Base-by-base conservation (phyloP, 2,113 vertebrate genomes). In the Erythrocebus patas region DNA sequence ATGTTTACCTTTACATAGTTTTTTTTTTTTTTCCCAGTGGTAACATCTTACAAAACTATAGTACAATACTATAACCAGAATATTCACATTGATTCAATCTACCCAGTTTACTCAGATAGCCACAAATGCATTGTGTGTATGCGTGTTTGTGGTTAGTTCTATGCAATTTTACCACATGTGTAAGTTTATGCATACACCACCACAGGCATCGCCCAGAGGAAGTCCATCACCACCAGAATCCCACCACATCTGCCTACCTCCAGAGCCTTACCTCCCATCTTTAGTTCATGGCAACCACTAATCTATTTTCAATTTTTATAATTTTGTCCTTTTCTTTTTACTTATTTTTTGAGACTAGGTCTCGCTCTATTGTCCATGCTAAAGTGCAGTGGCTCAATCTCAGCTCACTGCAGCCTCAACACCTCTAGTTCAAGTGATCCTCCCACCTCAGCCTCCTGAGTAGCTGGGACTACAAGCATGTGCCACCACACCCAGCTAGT, bases 81-180 rank as follows among this genome's bases (percentile, higher is more conserved):
- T 57, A 38, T 52, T 25, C 12, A 4, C 20, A 61, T 81, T 25
- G 17, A 50, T 25, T 40, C n/a, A 76, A 1, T 89, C 14, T 50
- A 78, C 27, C n/a, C 7, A 27, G 13, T 0, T 20, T 20, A 35
- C 20, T 83, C 18, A 27, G 3, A 2, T 70, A 52, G 18, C 40
- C 5, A 5, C 43, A 38, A 9, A 22, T 2, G 72, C 25, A 25
- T 12, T n/a, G 5, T 18, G 16, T 16, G 2, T n/a, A 4, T 23
- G 35, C 35, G 20, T 81, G 6, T 32, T 50, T 38, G 18, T 50
- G 27, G 8, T 40, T 72, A 59, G 3, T 25, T 43, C 2, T 79
- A 0, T 18, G 40, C 14, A 43, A 0, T 38, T 43, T 61, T 87
- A n/a, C 7, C 40, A 17, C 14, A 1, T 5, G 10, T 27, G 20